Percentiles rank a stretch among this genome's conserved stretches.
phyloP scores from a whole-genome alignment of 1,140 invertebrate genomes.

The Platyscapa corneri region DNA sequence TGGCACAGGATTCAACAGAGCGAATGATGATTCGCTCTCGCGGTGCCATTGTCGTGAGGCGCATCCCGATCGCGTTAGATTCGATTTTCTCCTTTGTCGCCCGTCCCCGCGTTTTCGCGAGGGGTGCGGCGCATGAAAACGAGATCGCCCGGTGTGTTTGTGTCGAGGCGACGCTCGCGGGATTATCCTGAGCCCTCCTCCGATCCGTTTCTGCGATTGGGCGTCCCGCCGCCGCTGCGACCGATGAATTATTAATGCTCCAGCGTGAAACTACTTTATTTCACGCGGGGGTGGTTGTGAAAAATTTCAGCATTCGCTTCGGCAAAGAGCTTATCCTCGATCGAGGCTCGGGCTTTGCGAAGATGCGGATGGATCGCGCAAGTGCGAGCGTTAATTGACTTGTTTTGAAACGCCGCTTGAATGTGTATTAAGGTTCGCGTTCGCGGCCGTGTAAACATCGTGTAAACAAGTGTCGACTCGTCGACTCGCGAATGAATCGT shows the following conservation, averaged over 20 bases:
- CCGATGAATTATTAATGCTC: background rate
- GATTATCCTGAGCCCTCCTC: no score
- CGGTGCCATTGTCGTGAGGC: constrained; percentile 8
- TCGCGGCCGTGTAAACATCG: no score
- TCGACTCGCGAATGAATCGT: no score
- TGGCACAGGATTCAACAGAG: constrained; percentile 12
- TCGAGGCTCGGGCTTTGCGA: background rate
- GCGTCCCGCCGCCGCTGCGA: no score
- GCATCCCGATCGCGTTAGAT: constrained; percentile 37
- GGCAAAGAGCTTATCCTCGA: background rate
- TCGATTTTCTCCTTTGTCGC: constrained; percentile 55
- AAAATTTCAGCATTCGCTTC: background rate
- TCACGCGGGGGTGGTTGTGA: background rate
- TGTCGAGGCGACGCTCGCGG: no score
- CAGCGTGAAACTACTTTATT: background rate
- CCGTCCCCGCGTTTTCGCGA: background rate
- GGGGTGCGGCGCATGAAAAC: background rate
- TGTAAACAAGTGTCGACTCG: no score
- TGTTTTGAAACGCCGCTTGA: background rate
- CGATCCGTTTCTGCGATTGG: background rate
- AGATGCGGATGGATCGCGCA: background rate
- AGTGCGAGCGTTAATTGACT: background rate
- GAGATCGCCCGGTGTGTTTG: no score
- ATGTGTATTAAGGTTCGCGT: no score
- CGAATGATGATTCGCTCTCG: constrained; percentile 38